These are phyloP conservation scores for Micoletzkya japonica DNA, from an alignment of 2,888 invertebrate genomes.

Conservation along the genomic window DNA sequence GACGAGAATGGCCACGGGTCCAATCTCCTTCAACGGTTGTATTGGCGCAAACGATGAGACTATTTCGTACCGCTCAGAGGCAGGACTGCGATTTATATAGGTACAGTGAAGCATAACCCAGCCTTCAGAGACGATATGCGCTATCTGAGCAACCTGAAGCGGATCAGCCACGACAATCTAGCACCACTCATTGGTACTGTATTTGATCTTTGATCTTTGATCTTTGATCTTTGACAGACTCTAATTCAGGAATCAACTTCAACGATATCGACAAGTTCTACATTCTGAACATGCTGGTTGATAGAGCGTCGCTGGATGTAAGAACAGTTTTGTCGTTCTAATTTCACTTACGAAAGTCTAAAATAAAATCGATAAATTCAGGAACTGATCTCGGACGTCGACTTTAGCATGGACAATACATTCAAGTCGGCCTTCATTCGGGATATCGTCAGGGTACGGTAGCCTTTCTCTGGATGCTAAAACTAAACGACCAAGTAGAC, in stretches of 20 bases:
- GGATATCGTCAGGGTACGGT: slow-evolving; percentile 51
- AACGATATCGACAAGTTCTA: slow-evolving; percentile 54
- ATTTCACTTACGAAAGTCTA: background rate
- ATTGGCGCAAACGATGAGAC: background rate
- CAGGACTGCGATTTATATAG: too few relatives aligned
- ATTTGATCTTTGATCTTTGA: background rate
- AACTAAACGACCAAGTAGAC: too few relatives aligned
- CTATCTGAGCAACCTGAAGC: slow-evolving; percentile 52
- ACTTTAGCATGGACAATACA: slow-evolving; percentile 58
- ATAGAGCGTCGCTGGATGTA: slow-evolving; percentile 55
- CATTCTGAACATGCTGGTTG: slow-evolving; percentile 51
- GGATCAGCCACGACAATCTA: slow-evolving; percentile 57
- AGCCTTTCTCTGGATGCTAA: too few relatives aligned
- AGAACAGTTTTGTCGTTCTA: background rate
- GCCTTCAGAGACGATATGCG: slow-evolving; percentile 41
- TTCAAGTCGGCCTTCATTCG: slow-evolving; percentile 61
- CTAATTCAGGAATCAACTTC: slow-evolving; percentile 48
- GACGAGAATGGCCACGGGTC: too few relatives aligned
- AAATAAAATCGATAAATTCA: slow-evolving; percentile 31
- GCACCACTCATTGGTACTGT: slow-evolving; percentile 38
- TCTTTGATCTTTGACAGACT: background rate
- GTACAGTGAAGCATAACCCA: too few relatives aligned
- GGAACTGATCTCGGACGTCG: slow-evolving; percentile 53
- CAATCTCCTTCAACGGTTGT: too few relatives aligned
- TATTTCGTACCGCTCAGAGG: too few relatives aligned